Conservation (phyloP, 1,140 invertebrate species). For the Steinernema khuongi region DNA sequence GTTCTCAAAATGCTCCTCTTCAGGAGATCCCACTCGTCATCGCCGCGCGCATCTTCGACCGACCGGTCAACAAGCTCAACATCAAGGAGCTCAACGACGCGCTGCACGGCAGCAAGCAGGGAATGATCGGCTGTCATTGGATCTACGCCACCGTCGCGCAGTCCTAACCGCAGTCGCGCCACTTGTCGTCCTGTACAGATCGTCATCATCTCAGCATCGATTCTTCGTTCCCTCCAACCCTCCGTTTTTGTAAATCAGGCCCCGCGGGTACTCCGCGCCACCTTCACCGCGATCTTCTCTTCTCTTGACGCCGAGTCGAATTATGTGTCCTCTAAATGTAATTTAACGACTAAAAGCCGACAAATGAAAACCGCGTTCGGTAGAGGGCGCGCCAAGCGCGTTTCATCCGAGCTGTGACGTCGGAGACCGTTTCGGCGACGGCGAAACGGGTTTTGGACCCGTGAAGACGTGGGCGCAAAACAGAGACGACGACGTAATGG, state of each 20-base stretch:
- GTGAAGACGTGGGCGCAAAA: too few relatives aligned
- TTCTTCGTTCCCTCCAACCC: neutral
- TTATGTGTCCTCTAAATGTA: constrained; percentile 15
- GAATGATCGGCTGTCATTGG: constrained; percentile 51
- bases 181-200: neutral
- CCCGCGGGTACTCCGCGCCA: neutral
- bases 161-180: neutral
- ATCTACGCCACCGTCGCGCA: constrained; percentile 49
- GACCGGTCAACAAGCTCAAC: constrained; percentile 48
- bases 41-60: constrained; percentile 47
- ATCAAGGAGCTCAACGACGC: constrained; percentile 46
- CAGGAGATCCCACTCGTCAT: constrained; percentile 50
- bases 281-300: constrained; percentile 13
- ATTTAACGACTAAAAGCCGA: constrained; percentile 6
- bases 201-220: constrained; percentile 14
- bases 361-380: neutral
- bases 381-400: too few relatives aligned
- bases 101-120: constrained; percentile 43
- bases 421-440: too few relatives aligned
- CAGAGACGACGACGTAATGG: too few relatives aligned
- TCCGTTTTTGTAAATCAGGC: neutral
- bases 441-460: too few relatives aligned
- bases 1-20: constrained; percentile 15
- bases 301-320: neutral
- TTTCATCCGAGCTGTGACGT: too few relatives aligned